Evolutionary conservation across 2,888 invertebrate genomes (phyloP).

Genomic region (Chrysolina oricalcia): DNA sequence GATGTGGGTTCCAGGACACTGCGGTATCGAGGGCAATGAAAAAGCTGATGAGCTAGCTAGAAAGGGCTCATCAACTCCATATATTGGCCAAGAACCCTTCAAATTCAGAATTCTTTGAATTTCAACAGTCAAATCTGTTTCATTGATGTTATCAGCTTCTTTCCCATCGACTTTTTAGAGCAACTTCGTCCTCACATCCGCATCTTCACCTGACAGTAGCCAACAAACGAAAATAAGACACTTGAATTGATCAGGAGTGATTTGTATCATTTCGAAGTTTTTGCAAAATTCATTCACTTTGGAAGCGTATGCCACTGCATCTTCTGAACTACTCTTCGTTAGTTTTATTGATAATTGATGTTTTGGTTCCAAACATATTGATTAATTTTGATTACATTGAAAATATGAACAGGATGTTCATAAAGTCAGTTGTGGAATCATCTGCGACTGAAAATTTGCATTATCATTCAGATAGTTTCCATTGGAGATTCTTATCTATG

Average conservation of each 20-base stretch:
- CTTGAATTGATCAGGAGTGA: constrained; percentile 14
- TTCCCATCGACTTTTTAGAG: neutral
- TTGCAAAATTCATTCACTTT: constrained; percentile 1
- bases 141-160: neutral
- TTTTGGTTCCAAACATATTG: neutral
- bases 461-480: too few relatives aligned
- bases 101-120: neutral
- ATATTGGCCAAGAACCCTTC: too few relatives aligned
- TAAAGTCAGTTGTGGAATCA: too few relatives aligned
- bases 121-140: neutral
- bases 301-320: neutral
- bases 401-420: too few relatives aligned
- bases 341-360: neutral
- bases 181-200: neutral
- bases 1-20: too few relatives aligned
- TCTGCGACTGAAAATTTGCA: too few relatives aligned
- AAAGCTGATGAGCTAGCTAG: too few relatives aligned
- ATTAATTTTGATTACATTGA: too few relatives aligned
- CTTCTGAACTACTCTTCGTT: neutral
- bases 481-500: too few relatives aligned
- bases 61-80: too few relatives aligned
- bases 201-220: neutral
- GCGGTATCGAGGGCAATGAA: too few relatives aligned
- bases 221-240: neutral
- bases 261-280: neutral